Conservation (phyloP, 2,888 invertebrate species). For the Trissolcus brochymenae region DNA sequence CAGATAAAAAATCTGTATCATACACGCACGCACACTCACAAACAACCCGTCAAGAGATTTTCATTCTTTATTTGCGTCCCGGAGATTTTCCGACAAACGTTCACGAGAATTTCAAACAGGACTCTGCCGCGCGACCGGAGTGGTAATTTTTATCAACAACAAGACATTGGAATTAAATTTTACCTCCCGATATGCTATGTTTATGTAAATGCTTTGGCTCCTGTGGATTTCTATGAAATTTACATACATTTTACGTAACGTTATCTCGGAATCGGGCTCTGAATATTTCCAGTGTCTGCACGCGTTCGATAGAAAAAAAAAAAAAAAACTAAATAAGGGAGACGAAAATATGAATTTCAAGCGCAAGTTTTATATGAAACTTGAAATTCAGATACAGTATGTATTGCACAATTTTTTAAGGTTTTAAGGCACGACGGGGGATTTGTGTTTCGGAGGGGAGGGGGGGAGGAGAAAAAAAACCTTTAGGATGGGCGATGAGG, state of each 20-base stretch:
- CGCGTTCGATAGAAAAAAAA: not conserved
- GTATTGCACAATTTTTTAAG: no score
- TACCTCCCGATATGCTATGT: not conserved
- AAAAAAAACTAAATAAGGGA: not conserved
- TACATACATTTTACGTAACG: not conserved
- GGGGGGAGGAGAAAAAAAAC: no score
- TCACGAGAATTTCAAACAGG: not conserved
- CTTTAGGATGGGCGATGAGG: no score
- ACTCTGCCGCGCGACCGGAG: no score
- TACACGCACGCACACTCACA: no score
- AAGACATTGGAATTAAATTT: no score
- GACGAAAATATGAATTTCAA: not conserved
- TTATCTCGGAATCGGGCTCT: not conserved
- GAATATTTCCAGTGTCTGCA: not conserved
- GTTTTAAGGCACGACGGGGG: no score
- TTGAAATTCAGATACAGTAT: no score
- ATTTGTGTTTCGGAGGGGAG: no score
- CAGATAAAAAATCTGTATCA: not conserved
- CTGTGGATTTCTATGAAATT: constrained; percentile 1
- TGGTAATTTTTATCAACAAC: no score
- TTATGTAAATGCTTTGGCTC: constrained; percentile 1
- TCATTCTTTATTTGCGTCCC: not conserved
- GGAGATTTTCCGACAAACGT: not conserved
- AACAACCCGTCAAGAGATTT: not conserved
- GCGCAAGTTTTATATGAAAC: not conserved